Evolutionary conservation across 2,113 vertebrate species (phyloP), one percentile per base, ranked within the genome.

Genomic region (Platichthys flesus): DNA sequence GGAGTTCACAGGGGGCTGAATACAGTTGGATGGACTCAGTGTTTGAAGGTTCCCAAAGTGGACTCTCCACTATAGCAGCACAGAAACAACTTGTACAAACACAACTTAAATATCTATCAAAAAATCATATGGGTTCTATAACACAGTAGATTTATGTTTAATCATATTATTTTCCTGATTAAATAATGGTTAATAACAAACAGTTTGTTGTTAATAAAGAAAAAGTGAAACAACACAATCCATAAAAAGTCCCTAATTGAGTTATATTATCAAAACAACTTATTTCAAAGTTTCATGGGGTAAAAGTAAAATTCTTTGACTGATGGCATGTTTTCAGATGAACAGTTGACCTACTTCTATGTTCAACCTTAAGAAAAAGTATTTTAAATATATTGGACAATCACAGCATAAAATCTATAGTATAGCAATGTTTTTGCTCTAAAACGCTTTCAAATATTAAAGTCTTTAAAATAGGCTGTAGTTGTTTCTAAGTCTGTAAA

Each of bases 1-100:
- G 67, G 76, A 85, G 80, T 79, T 85, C 79, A 79, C 63, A 61
- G 63, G 67, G 72, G 61, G 71, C 67, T 79, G 28, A 73, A 68
- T 78, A 74, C 80, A 78, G 68, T 77, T 14, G 65, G 71, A 79
- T 14, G 10, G 26, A 74, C 67, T 70, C 20, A 15, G 67, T n/a
- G 31, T 71, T 82, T n/a, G 45, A 51, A 42, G 51, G 16, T 37
- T 28, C 15, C 12, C 47, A 18, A 31, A 66, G 68, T 0, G 45
- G 54, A 51, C 24, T 74, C 42, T 51, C 6, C 24, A 28, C 59
- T 4, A 7, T 7, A 24, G 40, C n/a, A 75, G 62, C 35, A 26
- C 18, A 21, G 31, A 58, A 45, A 75, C 42, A 70, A 26, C 3
- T 9, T 55, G 20, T 3, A 14, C 15, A 3, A 18, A 74, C 61